Conservation (phyloP, 2,113 vertebrate genomes). For the Burhinus oedicnemus region DNA sequence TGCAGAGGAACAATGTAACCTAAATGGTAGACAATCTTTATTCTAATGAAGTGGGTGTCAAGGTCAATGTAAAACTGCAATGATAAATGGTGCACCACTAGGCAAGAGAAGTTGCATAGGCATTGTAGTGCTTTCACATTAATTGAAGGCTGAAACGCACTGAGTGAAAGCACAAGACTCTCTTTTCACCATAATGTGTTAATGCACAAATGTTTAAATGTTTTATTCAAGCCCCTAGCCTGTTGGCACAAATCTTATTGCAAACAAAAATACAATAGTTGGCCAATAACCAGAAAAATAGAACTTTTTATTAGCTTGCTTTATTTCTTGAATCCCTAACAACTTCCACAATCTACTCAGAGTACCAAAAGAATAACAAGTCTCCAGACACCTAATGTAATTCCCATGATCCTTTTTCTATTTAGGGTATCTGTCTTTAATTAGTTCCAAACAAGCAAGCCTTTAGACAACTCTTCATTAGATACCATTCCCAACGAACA, state of each 20-base stretch:
- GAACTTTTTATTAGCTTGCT: conserved; percentile 69
- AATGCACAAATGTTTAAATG: conserved; percentile 76
- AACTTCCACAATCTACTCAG: conserved; percentile 73
- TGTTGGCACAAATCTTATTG: conserved; percentile 77
- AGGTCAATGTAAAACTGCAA: conserved; percentile 93
- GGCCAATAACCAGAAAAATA: conserved; percentile 62
- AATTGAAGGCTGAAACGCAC: conserved; percentile 86
- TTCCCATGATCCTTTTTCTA: conserved; percentile 80
- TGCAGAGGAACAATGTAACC: conserved; percentile 91
- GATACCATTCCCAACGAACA: conserved; percentile 73
- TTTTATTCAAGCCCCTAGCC: conserved; percentile 77
- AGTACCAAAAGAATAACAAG: conserved; percentile 71
- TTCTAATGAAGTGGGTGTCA: conserved; percentile 99
- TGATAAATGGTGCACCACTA: conserved; percentile 91
- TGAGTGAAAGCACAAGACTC: conserved; percentile 81
- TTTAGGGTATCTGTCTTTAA: conserved; percentile 81
- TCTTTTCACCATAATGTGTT: conserved; percentile 83
- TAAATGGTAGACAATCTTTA: conserved; percentile 99
- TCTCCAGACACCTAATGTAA: conserved; percentile 75
- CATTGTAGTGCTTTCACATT: conserved; percentile 87
- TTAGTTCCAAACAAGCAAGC: conserved; percentile 79
- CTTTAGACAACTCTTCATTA: conserved; percentile 74
- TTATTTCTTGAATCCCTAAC: conserved; percentile 66
- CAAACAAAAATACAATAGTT: conserved; percentile 76
- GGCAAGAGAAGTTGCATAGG: conserved; percentile 84